Percentiles rank a stretch among this genome's conserved stretches.
These are phyloP conservation scores for Cladorhizidae sp. DNA, from an alignment of 37 sponge, comb jelly and placozoan genomes.

Conservation along the genomic window DNA sequence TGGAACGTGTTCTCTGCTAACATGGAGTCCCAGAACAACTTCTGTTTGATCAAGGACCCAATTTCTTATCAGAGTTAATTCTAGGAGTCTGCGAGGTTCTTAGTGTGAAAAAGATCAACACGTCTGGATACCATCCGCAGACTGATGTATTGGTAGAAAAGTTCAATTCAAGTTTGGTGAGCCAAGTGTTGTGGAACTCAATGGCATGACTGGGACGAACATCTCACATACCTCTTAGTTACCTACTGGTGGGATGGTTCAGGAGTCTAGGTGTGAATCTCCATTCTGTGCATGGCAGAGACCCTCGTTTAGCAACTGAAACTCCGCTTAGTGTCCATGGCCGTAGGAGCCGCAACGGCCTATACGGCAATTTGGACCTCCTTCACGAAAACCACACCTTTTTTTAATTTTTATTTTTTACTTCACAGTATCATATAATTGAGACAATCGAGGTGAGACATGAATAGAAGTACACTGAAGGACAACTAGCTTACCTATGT, in stretches of 20 bases:
- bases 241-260: conserved; percentile 34
- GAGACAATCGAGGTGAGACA: too few relatives aligned
- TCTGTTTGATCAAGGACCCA: conserved; percentile 40
- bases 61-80: conserved; percentile 38
- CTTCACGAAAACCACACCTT: too few relatives aligned
- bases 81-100: conserved; percentile 28
- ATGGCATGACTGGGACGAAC: conserved; percentile 48
- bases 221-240: conserved; percentile 48
- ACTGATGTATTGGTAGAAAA: conserved; percentile 51
- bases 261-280: conserved; percentile 45
- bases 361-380: too few relatives aligned
- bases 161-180: conserved; percentile 51
- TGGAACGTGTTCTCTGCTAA: conserved; percentile 31
- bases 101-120: conserved; percentile 27
- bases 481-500: too few relatives aligned
- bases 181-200: conserved; percentile 14
- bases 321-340: conserved; percentile 1
- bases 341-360: too few relatives aligned
- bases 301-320: conserved; percentile 24
- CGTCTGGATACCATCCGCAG: conserved; percentile 52
- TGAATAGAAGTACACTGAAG: too few relatives aligned
- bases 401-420: too few relatives aligned
- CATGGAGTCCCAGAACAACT: conserved; percentile 41
- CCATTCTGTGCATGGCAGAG: conserved; percentile 40
- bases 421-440: too few relatives aligned